Base-by-base conservation (phyloP, 2,888 invertebrate genomes). In the Epirrhoe tristata region DNA sequence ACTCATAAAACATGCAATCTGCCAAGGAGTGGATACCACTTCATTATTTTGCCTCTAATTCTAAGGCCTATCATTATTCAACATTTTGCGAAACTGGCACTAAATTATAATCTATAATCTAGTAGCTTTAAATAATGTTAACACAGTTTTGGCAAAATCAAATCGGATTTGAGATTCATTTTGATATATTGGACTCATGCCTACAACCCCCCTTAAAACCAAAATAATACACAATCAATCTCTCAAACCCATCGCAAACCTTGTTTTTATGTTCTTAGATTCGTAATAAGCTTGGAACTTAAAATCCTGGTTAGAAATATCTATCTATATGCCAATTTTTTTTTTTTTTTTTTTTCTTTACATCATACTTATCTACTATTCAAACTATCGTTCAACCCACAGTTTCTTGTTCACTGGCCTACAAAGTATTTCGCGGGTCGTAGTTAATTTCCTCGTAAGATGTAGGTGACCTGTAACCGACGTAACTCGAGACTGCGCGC, bases 401-500 rank as follows among this genome's bases (percentile, higher is more conserved):
- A 46, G 58, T 56, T 43, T 16, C 46, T 46, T 62, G 14, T 60
- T 48, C 55, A 32, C 61, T 61, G 61, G 39, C 61, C 68, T 73
- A 71, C 63, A 70, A 64, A 70, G 52, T 66, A 59, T 67, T 74
- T 74, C 61, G 64, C 74, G 48, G 58, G 58, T 71, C 16, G 58
- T 65, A 71, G 75, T 73, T 73, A 79, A 81, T 82, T 81, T 78
- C 74, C 65, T 70, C 51, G 62, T 67, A 60, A 66, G 70, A 71
- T 79, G 75, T 79, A 77, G 70, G 60, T 76, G 67, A 72, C 73
- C 68, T 66, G 58, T 51, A 59, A 58, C 51, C 52, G 64, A 51
- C 75, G 80, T 77, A 83, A 81, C 66, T 62, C 57, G 78, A 81
- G 75, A 78, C 77, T 77, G 72, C 70, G 73, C 72, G 72, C 69